These are phyloP conservation scores for Lutjanus argentimaculatus DNA, from an alignment of 2,797 vertebrate genomes.

Conservation along the genomic window DNA sequence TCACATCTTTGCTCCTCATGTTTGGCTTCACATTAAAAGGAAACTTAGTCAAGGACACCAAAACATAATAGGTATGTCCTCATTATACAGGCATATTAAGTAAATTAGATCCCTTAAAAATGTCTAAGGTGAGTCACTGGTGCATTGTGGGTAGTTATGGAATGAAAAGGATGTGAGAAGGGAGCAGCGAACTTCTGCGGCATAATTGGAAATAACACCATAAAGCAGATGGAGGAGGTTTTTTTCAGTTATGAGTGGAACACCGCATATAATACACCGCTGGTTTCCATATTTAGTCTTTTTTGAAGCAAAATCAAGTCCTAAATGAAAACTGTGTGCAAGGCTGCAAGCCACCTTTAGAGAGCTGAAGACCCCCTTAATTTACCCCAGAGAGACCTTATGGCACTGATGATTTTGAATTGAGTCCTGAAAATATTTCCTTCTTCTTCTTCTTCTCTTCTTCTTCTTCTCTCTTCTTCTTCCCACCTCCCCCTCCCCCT, in stretches of 20 bases:
- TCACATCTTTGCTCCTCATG: slow-evolving; percentile 65
- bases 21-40: slow-evolving; percentile 57
- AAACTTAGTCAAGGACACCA: slow-evolving; percentile 61
- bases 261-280: slow-evolving; percentile 42
- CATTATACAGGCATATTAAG: slow-evolving; percentile 25
- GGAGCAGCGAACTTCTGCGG: slow-evolving; percentile 21
- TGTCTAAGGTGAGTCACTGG: slow-evolving; percentile 46
- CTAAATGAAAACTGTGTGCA: slow-evolving; percentile 71
- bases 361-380: slow-evolving; percentile 71
- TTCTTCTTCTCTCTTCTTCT: no score
- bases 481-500: slow-evolving; percentile 54
- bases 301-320: slow-evolving; percentile 50
- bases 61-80: slow-evolving; percentile 47
- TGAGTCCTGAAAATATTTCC: slow-evolving; percentile 79
- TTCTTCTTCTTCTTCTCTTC: slow-evolving; percentile 61
- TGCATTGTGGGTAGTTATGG: slow-evolving; percentile 57
- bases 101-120: slow-evolving; percentile 30
- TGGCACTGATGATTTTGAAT: slow-evolving; percentile 80
- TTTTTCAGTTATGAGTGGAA: slow-evolving; percentile 52
- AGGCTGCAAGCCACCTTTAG: slow-evolving; percentile 74
- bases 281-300: slow-evolving; percentile 62
- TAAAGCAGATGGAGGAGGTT: slow-evolving; percentile 45
- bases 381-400: slow-evolving; percentile 79
- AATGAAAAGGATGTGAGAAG: slow-evolving; percentile 31
- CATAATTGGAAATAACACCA: slow-evolving; percentile 52